Base-by-base conservation (phyloP, 2,113 vertebrate genomes). In the Clinocottus analis region DNA sequence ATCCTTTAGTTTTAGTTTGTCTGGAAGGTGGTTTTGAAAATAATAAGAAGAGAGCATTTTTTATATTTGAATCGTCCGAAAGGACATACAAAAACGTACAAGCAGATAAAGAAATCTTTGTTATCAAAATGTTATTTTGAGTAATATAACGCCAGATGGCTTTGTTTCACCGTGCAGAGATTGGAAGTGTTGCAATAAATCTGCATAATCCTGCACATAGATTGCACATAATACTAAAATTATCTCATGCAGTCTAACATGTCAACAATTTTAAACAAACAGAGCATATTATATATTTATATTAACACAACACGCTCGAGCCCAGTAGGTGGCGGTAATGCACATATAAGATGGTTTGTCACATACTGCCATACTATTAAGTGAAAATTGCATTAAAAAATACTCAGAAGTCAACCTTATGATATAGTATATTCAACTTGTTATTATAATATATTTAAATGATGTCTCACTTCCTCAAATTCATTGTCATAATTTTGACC, bases 111-210 rank as follows among this genome's bases (percentile, higher is more conserved):
- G 0, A 16, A 47, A 17, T 37, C 5, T 19, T 29, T 13, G 7
- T 33, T 7, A 13, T 66, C 0, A 25, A 66, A 17, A 14, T 55
- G 56, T 77, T 13, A 43, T 55, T 53, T 8, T n/a, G 3, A n/a
- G 12, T 49, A 23, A 16, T 59, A 23, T 21, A 12, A 39, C 85
- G 2, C 35, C 43, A 84, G 88, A 6, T 79, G 88, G 58, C 58
- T 43, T 43, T 49, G 49, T 69, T 72, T 31, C 43, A 29, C 55
- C 23, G 25, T 12, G 1, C 35, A 65, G 43, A 25, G 12, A 9
- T 13, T n/a, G 13, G 4, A 37, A 9, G 13, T 9, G 13, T 37
- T 10, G 31, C 12, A 7, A n/a, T n/a, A n/a, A n/a, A 55, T 17
- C 23, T 37, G 0, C 64, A 3, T 3, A 58, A 2, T 11, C n/a